Evolutionary conservation across 2,113 vertebrate species (phyloP), one percentile per base, ranked within the genome.

Genomic region (Melanerpes formicivorus): DNA sequence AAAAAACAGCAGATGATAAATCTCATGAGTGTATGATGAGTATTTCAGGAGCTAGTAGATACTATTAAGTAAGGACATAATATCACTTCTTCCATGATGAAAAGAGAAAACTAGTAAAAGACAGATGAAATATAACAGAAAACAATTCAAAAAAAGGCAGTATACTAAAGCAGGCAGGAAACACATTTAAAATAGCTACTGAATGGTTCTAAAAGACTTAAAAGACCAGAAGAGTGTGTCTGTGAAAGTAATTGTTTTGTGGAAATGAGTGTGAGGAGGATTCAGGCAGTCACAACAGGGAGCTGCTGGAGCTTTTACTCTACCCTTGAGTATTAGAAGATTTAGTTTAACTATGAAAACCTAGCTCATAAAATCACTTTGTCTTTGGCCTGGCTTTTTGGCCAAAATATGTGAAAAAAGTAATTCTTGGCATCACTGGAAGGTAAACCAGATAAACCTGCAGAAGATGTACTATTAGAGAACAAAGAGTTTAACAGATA

Each of bases 391-490:
- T 76, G 18, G 5, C 5, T 54, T 84, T 82, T 50, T 37, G 87
- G 5, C 10, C 29, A 3, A 0, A 0, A 2, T 17, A 52, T 13
- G 23, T 52, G 50, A 15, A 18, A 91, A 80, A 62, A 37, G 4
- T 40, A 2, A 50, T 77, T 66, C 15, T 66, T 66, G 18, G 3
- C 10, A 64, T 69, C 16, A 56, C 27, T 69, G 44, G 37, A 87
- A 79, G 48, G 11, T 34, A 84, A 88, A 54, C 11, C 10, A 55
- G 37, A 50, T n/a, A 66, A 50, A 72, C 0, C 0, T 60, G 17
- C 26, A 72, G 10, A 55, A 84, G 4, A 42, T 23, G 5, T 55
- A 37, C 23, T 84, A n/a, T 27, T 77, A 77, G 17, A 14, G 18
- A 89, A 30, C 9, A 87, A 73, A 72, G 2, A 58, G 10, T 37